Conservation (phyloP, 2,888 invertebrate species). For the Metallyticus violacea region DNA sequence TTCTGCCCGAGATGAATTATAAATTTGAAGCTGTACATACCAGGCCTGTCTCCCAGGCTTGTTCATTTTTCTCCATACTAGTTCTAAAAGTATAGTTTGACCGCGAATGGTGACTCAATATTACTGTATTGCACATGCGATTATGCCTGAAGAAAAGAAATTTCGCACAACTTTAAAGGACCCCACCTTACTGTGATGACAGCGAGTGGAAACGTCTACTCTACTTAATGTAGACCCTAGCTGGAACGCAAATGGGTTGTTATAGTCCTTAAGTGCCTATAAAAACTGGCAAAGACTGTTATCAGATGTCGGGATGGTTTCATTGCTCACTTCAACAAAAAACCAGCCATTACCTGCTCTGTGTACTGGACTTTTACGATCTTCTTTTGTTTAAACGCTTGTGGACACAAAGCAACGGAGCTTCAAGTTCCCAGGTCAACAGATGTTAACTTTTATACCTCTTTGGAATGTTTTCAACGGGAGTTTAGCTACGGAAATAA, state of each 20-base stretch:
- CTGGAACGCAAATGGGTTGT: too few relatives aligned
- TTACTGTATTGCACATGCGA: too few relatives aligned
- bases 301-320: background rate
- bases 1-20: too few relatives aligned
- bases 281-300: background rate
- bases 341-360: background rate
- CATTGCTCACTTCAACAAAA: background rate
- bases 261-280: background rate
- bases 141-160: too few relatives aligned
- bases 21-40: too few relatives aligned
- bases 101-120: too few relatives aligned
- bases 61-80: too few relatives aligned
- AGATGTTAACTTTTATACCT: background rate
- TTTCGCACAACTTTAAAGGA: background rate
- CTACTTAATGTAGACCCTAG: too few relatives aligned
- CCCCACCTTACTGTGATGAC: background rate
- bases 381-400: background rate
- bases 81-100: too few relatives aligned
- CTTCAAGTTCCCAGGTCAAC: too few relatives aligned
- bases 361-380: background rate
- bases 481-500: background rate
- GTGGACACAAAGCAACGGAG: too few relatives aligned
- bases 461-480: background rate
- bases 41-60: too few relatives aligned
- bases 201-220: background rate